A percentile compares a stretch with the other conserved stretches of the same genome.
These are phyloP conservation scores for Cynaeus angustus DNA, from an alignment of 2,888 invertebrate genomes.

Conservation along the genomic window DNA sequence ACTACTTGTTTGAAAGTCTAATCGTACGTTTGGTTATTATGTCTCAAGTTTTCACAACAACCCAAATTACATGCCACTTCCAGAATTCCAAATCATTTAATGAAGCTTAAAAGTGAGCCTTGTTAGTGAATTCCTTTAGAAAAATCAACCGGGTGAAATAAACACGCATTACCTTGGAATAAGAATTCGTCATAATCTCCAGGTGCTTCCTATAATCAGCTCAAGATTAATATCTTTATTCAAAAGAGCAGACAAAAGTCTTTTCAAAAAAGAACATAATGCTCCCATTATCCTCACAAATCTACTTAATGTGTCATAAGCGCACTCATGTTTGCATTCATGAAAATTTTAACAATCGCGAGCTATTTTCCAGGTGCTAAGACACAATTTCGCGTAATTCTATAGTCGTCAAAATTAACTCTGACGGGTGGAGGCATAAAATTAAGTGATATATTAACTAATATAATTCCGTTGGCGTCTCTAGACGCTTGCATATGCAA, in stretches of 20 bases:
- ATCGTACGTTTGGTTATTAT: too few species aligned
- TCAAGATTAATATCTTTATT: conserved; percentile 39
- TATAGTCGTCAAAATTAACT: background rate
- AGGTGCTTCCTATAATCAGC: conserved; percentile 11
- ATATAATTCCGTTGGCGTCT: background rate
- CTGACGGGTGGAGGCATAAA: background rate
- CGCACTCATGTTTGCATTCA: conserved; percentile 16
- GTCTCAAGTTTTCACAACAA: conserved; percentile 22
- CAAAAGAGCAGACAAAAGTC: conserved; percentile 30
- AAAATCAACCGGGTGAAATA: too few species aligned
- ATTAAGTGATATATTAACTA: background rate
- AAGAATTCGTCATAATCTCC: background rate
- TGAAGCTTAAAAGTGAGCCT: conserved; percentile 9
- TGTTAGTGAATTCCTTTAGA: background rate
- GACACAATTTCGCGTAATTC: background rate
- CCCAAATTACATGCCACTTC: conserved; percentile 13
- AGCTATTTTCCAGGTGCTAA: background rate
- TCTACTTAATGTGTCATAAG: conserved; percentile 36
- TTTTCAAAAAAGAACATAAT: conserved; percentile 41
- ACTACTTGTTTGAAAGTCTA: background rate
- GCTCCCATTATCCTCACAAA: conserved; percentile 36
- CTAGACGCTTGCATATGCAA: background rate
- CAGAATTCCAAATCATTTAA: conserved; percentile 25
- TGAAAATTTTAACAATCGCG: background rate
- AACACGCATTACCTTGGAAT: too few species aligned